Evolutionary conservation across 1,140 invertebrate species (phyloP).

Genomic region (Plodia interpunctella): DNA sequence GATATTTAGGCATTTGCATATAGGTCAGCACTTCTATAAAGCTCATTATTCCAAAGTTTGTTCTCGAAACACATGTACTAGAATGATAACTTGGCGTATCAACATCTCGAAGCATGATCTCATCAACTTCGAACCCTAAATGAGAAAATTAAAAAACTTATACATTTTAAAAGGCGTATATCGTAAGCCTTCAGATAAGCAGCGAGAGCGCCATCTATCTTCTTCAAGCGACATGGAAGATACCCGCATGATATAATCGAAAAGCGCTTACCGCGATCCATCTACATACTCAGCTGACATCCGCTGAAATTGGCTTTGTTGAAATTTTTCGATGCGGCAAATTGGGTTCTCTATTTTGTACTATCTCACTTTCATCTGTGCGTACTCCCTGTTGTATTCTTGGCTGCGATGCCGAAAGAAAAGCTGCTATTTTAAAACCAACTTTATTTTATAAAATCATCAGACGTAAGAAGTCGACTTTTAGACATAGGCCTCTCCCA

Average conservation of each 20-base stretch:
- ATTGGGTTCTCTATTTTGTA: background rate
- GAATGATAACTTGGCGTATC: background rate
- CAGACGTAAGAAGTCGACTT: too few relatives aligned
- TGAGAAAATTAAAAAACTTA: conserved; percentile 1
- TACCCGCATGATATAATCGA: conserved; percentile 36
- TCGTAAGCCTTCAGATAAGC: conserved; percentile 3
- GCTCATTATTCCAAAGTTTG: too few relatives aligned
- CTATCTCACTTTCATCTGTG: too few relatives aligned
- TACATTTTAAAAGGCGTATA: conserved; percentile 7
- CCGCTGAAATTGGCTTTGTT: conserved; percentile 23
- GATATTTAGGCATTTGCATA: too few relatives aligned
- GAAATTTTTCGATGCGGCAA: conserved; percentile 2
- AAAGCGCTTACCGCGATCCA: conserved; percentile 37
- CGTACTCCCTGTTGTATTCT: too few relatives aligned
- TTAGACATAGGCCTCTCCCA: too few relatives aligned
- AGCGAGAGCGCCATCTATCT: background rate
- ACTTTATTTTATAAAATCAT: too few relatives aligned
- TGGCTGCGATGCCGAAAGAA: too few relatives aligned
- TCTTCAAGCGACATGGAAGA: conserved; percentile 2
- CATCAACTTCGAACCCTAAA: background rate
- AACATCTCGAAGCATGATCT: background rate
- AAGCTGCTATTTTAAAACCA: too few relatives aligned
- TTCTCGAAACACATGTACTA: background rate
- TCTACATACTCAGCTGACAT: conserved; percentile 33
- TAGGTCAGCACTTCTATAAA: too few relatives aligned